Conservation (phyloP, 2,797 vertebrate species). For the Etheostoma nigrum region DNA sequence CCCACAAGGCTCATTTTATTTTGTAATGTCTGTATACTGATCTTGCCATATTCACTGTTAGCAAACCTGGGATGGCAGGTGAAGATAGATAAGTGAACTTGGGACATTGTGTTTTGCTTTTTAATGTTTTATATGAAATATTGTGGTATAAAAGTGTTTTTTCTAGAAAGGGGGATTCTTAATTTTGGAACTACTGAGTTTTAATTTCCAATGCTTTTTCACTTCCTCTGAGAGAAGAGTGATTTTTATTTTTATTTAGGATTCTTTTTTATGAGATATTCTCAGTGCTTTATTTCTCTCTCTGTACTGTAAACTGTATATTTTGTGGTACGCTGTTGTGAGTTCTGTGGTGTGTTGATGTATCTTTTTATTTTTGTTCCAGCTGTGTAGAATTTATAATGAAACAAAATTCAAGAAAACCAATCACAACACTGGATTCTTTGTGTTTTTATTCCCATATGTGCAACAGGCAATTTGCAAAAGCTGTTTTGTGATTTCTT, state of each 20-base stretch:
- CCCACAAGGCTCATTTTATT: constrained; percentile 50
- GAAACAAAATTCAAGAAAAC: constrained; percentile 74
- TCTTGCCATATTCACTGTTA: constrained; percentile 74
- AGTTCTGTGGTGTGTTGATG: constrained; percentile 83
- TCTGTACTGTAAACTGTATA: constrained; percentile 83
- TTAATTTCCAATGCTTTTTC: constrained; percentile 64
- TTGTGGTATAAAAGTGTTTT: constrained; percentile 65
- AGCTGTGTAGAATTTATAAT: constrained; percentile 86
- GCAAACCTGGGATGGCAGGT: constrained; percentile 61
- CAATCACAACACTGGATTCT: constrained; percentile 49
- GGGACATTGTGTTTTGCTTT: constrained; percentile 49
- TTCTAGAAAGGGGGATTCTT: constrained; percentile 69
- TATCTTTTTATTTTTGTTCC: constrained; percentile 78
- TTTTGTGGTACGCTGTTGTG: constrained; percentile 86
- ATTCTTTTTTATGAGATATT: constrained; percentile 63
- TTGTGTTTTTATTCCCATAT: constrained; percentile 65
- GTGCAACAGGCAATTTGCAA: background rate
- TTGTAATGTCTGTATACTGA: constrained; percentile 67
- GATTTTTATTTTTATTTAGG: constrained; percentile 41
- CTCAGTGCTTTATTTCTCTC: constrained; percentile 76
- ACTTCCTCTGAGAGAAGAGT: constrained; percentile 63
- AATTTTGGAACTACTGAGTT: constrained; percentile 85
- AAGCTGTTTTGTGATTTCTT: background rate
- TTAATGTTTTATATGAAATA: constrained; percentile 70
- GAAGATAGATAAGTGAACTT: constrained; percentile 59